phyloP scores from a whole-genome alignment of 2,888 invertebrate species.

The Celastrina argiolus region DNA sequence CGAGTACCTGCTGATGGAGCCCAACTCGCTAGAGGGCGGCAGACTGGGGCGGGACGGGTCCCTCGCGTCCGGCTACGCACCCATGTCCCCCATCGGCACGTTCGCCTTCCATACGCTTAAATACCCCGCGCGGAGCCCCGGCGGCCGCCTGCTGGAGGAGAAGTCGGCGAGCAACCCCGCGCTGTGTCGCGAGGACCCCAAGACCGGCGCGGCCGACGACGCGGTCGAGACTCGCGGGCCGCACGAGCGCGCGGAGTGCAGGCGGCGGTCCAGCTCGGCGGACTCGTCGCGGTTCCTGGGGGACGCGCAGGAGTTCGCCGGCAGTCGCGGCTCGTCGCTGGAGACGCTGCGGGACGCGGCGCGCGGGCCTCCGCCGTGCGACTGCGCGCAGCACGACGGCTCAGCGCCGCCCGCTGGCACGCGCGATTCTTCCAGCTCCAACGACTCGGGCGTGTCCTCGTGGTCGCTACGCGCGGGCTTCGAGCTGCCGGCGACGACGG shows the following conservation, averaged over 20 bases:
- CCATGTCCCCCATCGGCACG: slow-evolving; percentile 83
- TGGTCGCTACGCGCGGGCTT: slow-evolving; percentile 79
- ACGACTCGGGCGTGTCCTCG: slow-evolving; percentile 87
- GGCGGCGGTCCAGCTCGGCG: slow-evolving; percentile 84
- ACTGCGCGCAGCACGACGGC: slow-evolving; percentile 56
- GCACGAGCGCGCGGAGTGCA: slow-evolving; percentile 42
- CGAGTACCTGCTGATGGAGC: slow-evolving; percentile 85
- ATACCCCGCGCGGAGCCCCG: slow-evolving; percentile 50
- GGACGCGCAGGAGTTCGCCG: slow-evolving; percentile 76
- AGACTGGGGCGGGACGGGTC: slow-evolving; percentile 43
- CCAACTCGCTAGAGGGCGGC: slow-evolving; percentile 57
- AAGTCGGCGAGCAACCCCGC: slow-evolving; percentile 85
- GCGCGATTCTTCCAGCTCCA: slow-evolving; percentile 88
- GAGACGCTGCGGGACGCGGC: slow-evolving; percentile 66
- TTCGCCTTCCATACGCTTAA: slow-evolving; percentile 62
- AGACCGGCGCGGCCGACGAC: slow-evolving; percentile 28
- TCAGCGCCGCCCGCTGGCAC: slow-evolving; percentile 79
- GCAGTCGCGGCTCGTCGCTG: slow-evolving; percentile 65
- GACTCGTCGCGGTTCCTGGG: slow-evolving; percentile 85
- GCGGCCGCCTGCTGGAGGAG: slow-evolving; percentile 61
- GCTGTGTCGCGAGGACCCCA: slow-evolving; percentile 61
- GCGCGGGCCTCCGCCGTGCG: slow-evolving; percentile 56
- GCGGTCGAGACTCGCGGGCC: slow-evolving; percentile 29
- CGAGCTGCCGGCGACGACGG: slow-evolving; percentile 79
- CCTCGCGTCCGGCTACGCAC: slow-evolving; percentile 79